Evolutionary conservation across 1,140 invertebrate species (phyloP), one percentile per base, ranked within the genome.

Genomic region (Acromyrmex charruanus): DNA sequence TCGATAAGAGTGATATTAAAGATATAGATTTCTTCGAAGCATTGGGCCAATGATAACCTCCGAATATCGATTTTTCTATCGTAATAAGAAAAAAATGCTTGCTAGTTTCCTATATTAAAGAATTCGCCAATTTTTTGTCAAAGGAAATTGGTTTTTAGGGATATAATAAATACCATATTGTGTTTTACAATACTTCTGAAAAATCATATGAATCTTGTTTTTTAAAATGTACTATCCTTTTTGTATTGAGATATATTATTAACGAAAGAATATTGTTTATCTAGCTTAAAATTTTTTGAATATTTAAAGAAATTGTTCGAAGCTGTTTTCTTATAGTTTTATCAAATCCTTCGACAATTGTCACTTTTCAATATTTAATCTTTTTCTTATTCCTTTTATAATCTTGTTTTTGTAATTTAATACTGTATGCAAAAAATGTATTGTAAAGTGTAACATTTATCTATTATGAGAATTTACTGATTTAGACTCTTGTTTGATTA

Each of bases 1-100:
- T 81, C 31, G 35, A 39, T 72, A 72, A 59, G 68, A 68, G 68
- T 81, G 65, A 74, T 74, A 82, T 82, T 63, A 74, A 74, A 61
- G 55, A 18, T 59, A 74, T 49, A 18, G 25, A 61, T 74, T 74
- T 74, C 25, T 49, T 49, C 18, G 6, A 28, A 28, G n/a, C 31
- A 68, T n/a, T 49, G 63, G 5, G 53, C n/a, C 49, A 53, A 53
- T 5, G 14, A 18, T 81, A 18, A 74, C 35, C 18, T 18, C 3
- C n/a, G 39, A 81, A 72, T 72, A 81, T 81, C 35, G 18, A 82
- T 74, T 82, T 31, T 44, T 25, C 12, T 35, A 18, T 10, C 21
- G n/a, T 72, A 72, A 63, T 74, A 58, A 82, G 16, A 72, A 16
- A 74, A 49, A 72, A 55, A 61, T 61, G 21, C 31, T 31, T 14